phyloP scores from a whole-genome alignment of 2,797 vertebrate species.

The Coendou prehensilis region DNA sequence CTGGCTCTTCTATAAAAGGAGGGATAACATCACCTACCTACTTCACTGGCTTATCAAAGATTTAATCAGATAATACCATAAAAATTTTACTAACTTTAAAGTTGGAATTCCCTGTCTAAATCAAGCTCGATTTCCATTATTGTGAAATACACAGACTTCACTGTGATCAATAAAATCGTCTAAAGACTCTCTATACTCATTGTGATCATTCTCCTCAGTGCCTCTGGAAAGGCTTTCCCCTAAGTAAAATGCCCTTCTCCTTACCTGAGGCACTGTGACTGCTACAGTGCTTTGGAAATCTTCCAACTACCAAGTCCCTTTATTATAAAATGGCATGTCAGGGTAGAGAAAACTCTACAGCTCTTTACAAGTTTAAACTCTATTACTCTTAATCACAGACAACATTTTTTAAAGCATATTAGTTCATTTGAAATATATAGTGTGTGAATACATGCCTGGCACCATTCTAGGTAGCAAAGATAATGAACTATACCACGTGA shows the following conservation, averaged over 20 bases:
- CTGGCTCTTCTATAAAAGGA: background rate
- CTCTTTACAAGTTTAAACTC: background rate
- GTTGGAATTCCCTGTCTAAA: background rate
- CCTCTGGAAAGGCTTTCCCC: background rate
- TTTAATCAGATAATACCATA: background rate
- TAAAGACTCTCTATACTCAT: background rate
- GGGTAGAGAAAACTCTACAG: background rate
- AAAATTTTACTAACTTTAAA: background rate
- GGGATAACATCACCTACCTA: background rate
- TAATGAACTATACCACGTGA: background rate
- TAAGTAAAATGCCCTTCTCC: background rate
- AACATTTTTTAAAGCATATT: background rate
- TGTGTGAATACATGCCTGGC: background rate
- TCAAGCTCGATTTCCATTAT: background rate
- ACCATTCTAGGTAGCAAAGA: background rate
- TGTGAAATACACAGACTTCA: background rate
- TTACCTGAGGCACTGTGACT: background rate
- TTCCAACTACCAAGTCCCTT: background rate
- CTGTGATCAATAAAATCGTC: background rate
- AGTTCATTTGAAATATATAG: background rate
- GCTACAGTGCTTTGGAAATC: background rate
- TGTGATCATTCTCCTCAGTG: background rate
- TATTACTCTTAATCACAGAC: background rate
- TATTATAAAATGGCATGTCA: background rate
- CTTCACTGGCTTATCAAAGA: constrained; percentile 8